A percentile compares a stretch with the other conserved stretches of the same genome.
Conservation (phyloP, 2,797 vertebrate genomes). For the Myripristis murdjan region DNA sequence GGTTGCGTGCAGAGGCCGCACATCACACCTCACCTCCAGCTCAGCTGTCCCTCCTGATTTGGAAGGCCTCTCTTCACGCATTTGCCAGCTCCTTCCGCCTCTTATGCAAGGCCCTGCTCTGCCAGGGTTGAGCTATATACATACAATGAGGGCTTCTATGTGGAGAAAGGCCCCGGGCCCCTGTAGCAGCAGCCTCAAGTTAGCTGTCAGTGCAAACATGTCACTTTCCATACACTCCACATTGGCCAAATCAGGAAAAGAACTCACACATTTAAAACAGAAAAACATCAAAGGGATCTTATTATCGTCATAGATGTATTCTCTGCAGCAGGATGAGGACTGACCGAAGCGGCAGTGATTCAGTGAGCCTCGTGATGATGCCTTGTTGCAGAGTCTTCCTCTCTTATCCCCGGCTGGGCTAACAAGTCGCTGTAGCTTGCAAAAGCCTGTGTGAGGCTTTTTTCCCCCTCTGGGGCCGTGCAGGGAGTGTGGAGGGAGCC, state of each 20-base stretch:
- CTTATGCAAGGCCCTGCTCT: neutral
- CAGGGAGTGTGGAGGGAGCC: conserved; percentile 15
- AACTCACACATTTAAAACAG: neutral
- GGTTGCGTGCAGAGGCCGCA: neutral
- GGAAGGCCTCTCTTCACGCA: neutral
- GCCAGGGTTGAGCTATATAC: too few species aligned
- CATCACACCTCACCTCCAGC: neutral
- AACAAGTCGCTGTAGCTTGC: conserved; percentile 27
- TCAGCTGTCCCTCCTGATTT: conserved; percentile 8
- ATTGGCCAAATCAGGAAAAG: neutral
- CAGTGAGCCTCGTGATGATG: too few species aligned
- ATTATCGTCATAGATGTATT: conserved; percentile 8
- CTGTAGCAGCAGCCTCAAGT: conserved; percentile 15
- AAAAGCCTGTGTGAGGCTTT: conserved; percentile 10
- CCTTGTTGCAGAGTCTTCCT: conserved; percentile 21
- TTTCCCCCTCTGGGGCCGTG: conserved; percentile 24
- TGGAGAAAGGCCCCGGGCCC: neutral
- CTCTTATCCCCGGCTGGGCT: conserved; percentile 21
- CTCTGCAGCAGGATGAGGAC: conserved; percentile 5
- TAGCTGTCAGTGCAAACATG: conserved; percentile 5
- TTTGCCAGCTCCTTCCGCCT: neutral
- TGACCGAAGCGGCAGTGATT: too few species aligned
- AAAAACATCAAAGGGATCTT: neutral
- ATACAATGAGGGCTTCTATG: neutral
- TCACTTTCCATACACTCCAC: conserved; percentile 15